These are phyloP conservation scores for Drosophila sulfurigaster DNA, from an alignment of 1,140 invertebrate species.

Conservation along the genomic window DNA sequence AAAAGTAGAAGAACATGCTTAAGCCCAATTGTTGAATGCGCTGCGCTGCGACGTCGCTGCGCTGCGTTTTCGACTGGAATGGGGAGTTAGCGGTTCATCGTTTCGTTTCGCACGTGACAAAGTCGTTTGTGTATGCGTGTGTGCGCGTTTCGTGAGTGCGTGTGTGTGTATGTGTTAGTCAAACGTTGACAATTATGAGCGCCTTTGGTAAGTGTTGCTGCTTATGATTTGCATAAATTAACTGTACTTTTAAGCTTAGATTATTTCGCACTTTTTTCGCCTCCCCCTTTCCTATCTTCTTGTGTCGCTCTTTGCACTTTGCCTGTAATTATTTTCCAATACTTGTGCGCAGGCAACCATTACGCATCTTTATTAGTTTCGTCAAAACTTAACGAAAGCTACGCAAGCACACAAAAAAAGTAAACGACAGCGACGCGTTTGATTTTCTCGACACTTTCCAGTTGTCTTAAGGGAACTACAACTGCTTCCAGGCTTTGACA, in stretches of 20 bases:
- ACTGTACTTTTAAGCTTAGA: conserved; percentile 9
- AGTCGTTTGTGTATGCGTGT: neutral
- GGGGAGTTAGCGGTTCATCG: neutral
- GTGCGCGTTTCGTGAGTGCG: conserved; percentile 2
- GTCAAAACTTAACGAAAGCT: conserved; percentile 27
- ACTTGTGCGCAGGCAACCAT: conserved; percentile 75
- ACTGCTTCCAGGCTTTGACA: neutral
- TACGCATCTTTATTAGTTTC: conserved; percentile 78
- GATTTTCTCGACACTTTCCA: conserved; percentile 19
- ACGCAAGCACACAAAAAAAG: neutral
- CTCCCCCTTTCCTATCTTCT: conserved; percentile 6
- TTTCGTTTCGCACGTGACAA: conserved; percentile 37
- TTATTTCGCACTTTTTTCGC: conserved; percentile 1
- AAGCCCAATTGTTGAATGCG: conserved; percentile 77
- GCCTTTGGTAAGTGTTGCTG: conserved; percentile 5
- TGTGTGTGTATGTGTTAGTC: conserved; percentile 5
- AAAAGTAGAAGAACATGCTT: conserved; percentile 22
- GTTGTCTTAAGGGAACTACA: conserved; percentile 1
- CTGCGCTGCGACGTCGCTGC: conserved; percentile 51
- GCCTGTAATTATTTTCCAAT: conserved; percentile 76
- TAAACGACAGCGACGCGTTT: neutral
- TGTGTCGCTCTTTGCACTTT: conserved; percentile 16
- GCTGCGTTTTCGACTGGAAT: conserved; percentile 30
- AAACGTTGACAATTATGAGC: conserved; percentile 3
- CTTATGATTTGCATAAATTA: conserved; percentile 13